phyloP scores from a whole-genome alignment of 2,113 vertebrate genomes.

The Casuarius casuarius region DNA sequence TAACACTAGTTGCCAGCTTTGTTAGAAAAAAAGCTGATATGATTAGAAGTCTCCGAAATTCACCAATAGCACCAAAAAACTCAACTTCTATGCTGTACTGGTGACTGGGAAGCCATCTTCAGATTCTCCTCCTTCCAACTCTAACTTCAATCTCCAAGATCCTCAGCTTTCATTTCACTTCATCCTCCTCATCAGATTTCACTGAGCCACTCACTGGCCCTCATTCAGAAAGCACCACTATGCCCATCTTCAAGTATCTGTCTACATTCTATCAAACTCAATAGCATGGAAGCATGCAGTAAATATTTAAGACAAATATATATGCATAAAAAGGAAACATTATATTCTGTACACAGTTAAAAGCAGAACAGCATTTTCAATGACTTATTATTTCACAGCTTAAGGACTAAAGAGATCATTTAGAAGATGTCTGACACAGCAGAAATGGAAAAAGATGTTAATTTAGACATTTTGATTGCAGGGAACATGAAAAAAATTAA shows the following conservation, averaged over 20 bases:
- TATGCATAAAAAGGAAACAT: accelerated
- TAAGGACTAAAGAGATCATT: neutral
- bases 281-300: neutral
- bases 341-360: neutral
- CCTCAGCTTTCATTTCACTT: neutral
- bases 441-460: neutral
- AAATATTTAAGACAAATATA: neutral
- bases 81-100: neutral
- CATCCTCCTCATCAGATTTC: neutral
- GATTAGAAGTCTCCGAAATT: neutral
- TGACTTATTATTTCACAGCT: neutral
- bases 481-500: neutral
- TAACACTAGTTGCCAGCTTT: neutral
- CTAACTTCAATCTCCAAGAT: accelerated
- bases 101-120: neutral
- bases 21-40: neutral
- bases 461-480: neutral
- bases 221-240: neutral
- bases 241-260: neutral
- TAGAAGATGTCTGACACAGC: neutral
- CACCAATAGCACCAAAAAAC: accelerated
- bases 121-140: neutral
- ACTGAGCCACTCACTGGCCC: neutral
- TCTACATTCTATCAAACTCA: neutral
- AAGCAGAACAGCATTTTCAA: neutral